Conservation (phyloP, 2,888 invertebrate species). For the Oscheius sp. region DNA sequence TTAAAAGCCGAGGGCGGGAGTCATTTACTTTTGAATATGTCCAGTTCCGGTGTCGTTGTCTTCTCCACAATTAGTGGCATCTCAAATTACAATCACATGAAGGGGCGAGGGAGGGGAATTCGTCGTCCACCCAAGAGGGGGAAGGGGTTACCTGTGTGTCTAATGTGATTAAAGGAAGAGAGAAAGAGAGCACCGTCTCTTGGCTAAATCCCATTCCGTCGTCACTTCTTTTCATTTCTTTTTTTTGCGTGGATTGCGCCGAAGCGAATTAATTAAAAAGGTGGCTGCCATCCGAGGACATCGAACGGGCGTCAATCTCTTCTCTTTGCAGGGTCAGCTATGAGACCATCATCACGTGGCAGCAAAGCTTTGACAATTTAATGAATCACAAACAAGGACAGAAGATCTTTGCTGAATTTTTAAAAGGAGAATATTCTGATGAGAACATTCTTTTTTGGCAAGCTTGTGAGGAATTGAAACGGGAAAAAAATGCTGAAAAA, state of each 20-base stretch:
- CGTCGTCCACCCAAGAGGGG: background rate
- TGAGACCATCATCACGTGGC: conserved; percentile 72
- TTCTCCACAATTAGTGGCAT: conserved; percentile 22
- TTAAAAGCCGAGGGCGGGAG: background rate
- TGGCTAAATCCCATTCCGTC: background rate
- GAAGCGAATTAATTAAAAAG: conserved; percentile 28
- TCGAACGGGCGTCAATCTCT: background rate
- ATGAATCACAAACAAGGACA: conserved; percentile 71
- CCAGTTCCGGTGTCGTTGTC: conserved; percentile 10
- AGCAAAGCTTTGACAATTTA: conserved; percentile 71
- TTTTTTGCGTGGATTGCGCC: conserved; percentile 25
- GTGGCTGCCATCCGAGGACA: background rate
- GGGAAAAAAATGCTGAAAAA: conserved; percentile 89
- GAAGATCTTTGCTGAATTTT: conserved; percentile 71
- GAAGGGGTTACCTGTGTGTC: background rate
- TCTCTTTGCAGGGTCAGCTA: conserved; percentile 63
- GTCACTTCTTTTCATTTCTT: conserved; percentile 13
- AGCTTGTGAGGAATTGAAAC: conserved; percentile 76
- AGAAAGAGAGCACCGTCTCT: background rate
- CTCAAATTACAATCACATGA: conserved; percentile 36
- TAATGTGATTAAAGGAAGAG: no score
- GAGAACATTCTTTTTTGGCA: conserved; percentile 73
- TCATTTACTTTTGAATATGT: background rate
- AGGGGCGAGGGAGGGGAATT: background rate
- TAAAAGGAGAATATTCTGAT: conserved; percentile 72